Percentiles rank a stretch among this genome's conserved stretches.
Conservation (phyloP, 1,140 invertebrate species). For the Drosophila bifasciata region DNA sequence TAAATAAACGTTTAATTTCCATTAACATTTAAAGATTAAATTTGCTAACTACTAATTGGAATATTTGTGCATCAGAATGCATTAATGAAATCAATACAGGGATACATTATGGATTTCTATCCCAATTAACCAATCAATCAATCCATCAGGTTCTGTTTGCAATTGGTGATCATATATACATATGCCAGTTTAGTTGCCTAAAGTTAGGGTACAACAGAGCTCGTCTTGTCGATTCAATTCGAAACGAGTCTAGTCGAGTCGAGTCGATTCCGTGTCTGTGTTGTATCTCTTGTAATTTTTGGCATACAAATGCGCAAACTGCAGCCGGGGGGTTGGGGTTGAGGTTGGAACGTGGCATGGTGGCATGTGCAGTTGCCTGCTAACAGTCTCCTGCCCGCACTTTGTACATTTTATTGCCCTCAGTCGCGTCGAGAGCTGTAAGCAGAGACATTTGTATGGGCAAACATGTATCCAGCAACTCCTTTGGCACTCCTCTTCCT, state of each 20-base stretch:
- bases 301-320: conserved; percentile 73
- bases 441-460: conserved; percentile 76
- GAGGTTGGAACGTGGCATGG: conserved; percentile 1
- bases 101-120: too few species aligned
- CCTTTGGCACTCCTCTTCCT: background rate
- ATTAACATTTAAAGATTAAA: too few species aligned
- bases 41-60: too few species aligned
- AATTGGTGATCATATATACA: too few species aligned
- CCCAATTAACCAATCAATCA: too few species aligned
- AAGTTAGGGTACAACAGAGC: background rate
- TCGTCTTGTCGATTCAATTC: background rate
- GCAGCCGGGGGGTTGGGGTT: conserved; percentile 28
- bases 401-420: conserved; percentile 79
- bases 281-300: conserved; percentile 38
- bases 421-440: conserved; percentile 41
- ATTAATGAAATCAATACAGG: too few species aligned
- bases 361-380: conserved; percentile 1
- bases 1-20: too few species aligned
- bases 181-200: too few species aligned
- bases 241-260: too few species aligned
- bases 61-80: too few species aligned
- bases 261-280: background rate
- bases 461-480: conserved; percentile 48
- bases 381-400: conserved; percentile 21
- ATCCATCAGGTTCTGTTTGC: too few species aligned